Base-by-base conservation (phyloP, 1,140 invertebrate genomes). In the Aleiodes sp. region DNA sequence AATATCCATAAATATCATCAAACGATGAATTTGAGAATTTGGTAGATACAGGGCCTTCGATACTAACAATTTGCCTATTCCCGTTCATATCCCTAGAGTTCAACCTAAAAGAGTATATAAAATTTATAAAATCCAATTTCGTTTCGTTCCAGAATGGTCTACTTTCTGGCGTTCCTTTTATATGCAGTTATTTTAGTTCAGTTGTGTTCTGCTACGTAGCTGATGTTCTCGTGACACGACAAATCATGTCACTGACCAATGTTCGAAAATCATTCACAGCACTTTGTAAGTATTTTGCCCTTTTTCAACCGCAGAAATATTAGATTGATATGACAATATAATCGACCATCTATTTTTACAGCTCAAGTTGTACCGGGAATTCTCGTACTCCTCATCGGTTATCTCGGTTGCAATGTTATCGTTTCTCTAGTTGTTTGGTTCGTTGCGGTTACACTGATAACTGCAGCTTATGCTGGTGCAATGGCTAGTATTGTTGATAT, bases 401-500 rank as follows among this genome's bases (percentile, higher is more conserved):
- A 91, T 71, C 83, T 92, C 28, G 90, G 90, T 68, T 91, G 90
- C 78, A 83, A 88, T 68, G 85, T 91, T 37, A 75, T 84, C n/a
- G 73, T 89, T 37, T 88, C 90, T 16, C 76, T 92, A 57, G 77
- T 90, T 8, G 81, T 91, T 33, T 92, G 91, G 91, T 92, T 92
- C 75, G 80, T 90, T 73, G 90, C 91, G 29, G 91, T 93, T n/a
- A 91, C 90, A 59, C 82, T 92, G 21, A 91, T 93, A 72, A 92
- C 91, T 41, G 90, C 91, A 33, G 88, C 90, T 1, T 93, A 93
- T 78, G 91, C 91, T 4, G 91, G 91, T 61, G 91, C 91, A n/a
- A 93, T 93, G 91, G 91, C 91, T 0, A 92, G 89, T 75, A 90
- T 92, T 72, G 91, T 93, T 14, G 91, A 93, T 74, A 91, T 93